A percentile compares a stretch with the other conserved stretches of the same genome.
phyloP scores from a whole-genome alignment of 2,888 invertebrate genomes.

The Tipula unca region DNA sequence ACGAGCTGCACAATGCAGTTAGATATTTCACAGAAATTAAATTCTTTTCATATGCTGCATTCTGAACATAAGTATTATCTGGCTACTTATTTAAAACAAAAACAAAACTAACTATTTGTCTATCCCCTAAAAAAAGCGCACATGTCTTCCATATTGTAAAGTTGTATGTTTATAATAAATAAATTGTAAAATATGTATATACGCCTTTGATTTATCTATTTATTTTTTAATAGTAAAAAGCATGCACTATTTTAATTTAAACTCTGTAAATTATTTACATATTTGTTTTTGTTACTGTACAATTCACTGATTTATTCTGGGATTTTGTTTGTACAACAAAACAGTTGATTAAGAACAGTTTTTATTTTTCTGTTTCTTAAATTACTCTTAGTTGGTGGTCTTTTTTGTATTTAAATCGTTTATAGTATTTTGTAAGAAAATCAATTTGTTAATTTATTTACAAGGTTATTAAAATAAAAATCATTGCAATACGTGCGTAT shows the following conservation, averaged over 20 bases:
- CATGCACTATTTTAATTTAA: conserved; percentile 8
- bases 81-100: background rate
- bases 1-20: background rate
- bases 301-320: background rate
- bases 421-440: background rate
- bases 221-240: conserved; percentile 8
- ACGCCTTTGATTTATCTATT: conserved; percentile 14
- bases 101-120: background rate
- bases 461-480: background rate
- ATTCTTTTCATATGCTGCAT: background rate
- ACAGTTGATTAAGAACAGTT: conserved; percentile 8
- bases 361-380: background rate
- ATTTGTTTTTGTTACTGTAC: background rate
- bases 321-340: conserved; percentile 14
- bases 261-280: background rate
- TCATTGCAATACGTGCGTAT: background rate
- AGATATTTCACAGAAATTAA: background rate
- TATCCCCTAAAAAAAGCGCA: background rate
- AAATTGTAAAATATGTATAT: background rate
- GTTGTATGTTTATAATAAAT: conserved; percentile 3
- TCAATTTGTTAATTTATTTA: conserved; percentile 8
- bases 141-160: background rate
- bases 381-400: background rate
- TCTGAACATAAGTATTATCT: background rate
- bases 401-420: background rate